Conservation (phyloP, 2,797 vertebrate species). For the Dendrocincla tyrannina region DNA sequence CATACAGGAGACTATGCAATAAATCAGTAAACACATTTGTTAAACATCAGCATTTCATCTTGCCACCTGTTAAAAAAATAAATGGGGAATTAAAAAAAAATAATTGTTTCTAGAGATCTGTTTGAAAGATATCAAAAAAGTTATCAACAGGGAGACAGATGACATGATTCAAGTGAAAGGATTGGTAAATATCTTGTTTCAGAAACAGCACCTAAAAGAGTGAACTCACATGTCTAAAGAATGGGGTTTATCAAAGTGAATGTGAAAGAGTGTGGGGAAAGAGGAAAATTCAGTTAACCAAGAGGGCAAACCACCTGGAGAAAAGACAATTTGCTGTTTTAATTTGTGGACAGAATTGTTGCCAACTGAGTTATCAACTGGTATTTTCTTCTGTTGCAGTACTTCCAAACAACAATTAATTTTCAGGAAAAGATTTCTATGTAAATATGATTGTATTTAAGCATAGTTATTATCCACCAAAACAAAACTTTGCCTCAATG, state of each 20-base stretch:
- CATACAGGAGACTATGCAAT: background rate
- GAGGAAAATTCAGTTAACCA: background rate
- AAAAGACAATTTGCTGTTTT: background rate
- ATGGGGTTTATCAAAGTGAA: background rate
- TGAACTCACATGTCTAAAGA: background rate
- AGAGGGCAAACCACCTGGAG: background rate
- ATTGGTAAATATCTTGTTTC: background rate
- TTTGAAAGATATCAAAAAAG: background rate
- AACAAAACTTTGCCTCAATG: background rate
- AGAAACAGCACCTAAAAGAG: background rate
- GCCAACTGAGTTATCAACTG: background rate
- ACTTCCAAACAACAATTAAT: background rate
- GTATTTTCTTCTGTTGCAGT: background rate
- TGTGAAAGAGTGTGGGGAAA: background rate
- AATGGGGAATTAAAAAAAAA: background rate
- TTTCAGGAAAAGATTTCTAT: background rate
- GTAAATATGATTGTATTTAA: background rate
- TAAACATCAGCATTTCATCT: constrained; percentile 29
- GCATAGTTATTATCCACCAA: background rate
- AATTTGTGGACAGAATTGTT: background rate
- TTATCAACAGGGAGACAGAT: background rate
- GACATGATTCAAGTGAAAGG: background rate
- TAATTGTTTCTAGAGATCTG: background rate
- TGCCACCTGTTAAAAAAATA: background rate
- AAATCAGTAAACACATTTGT: background rate